A percentile compares a stretch with the other conserved stretches of the same genome.
These are phyloP conservation scores for Neosilurus hyrtlii DNA, from an alignment of 2,797 vertebrate genomes.

Conservation along the genomic window DNA sequence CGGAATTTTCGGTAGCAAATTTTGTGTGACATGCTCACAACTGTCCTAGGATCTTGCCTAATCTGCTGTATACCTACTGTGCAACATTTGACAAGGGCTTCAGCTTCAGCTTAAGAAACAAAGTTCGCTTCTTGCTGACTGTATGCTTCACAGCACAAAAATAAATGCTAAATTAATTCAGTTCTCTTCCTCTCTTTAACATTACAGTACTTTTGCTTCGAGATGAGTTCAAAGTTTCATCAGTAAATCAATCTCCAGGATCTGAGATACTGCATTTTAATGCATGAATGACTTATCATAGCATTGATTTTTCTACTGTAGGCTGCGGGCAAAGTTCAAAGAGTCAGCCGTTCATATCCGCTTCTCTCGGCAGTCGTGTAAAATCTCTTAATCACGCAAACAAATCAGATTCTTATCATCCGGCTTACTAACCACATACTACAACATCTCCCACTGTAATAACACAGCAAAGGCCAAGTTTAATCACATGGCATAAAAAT, in stretches of 20 bases:
- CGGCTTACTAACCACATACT: not conserved
- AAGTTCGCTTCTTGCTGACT: not conserved
- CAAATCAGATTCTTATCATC: not conserved
- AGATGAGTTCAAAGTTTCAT: not conserved
- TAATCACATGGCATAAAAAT: too few species aligned
- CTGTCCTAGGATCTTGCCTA: too few species aligned
- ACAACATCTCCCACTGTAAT: slow-evolving; percentile 9
- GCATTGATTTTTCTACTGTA: not conserved
- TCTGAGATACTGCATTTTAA: not conserved
- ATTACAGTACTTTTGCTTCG: not conserved
- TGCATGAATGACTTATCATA: not conserved
- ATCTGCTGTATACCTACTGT: too few species aligned
- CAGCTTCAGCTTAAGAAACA: not conserved
- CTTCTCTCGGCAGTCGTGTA: not conserved
- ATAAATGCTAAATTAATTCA: not conserved
- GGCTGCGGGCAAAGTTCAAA: not conserved
- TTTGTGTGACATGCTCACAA: too few species aligned
- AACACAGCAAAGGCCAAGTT: not conserved
- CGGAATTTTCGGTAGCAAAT: too few species aligned
- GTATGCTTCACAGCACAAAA: not conserved
- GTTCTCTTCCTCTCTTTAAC: not conserved
- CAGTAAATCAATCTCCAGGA: not conserved
- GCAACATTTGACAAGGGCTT: too few species aligned
- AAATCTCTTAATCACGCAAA: slow-evolving; percentile 16
- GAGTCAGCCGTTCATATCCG: not conserved